Evolutionary conservation across 1,140 invertebrate genomes (phyloP), one percentile per base, ranked within the genome.

Genomic region (Zaprionus taronus): DNA sequence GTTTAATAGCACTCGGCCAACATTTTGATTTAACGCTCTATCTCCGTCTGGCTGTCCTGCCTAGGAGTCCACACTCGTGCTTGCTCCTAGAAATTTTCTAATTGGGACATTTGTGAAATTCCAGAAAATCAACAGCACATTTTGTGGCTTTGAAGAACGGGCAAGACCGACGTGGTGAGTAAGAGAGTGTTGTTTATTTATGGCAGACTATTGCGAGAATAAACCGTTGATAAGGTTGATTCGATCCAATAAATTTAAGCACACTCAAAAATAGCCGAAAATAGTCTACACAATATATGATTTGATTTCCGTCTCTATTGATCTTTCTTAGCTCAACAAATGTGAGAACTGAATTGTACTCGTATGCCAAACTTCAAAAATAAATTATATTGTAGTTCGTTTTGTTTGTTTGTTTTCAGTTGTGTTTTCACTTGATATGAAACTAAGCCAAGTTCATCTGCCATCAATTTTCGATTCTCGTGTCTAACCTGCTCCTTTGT

Each of bases 21-120:
- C 74, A 65, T 72, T 77, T 72, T 77, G 62, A 77, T 77, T 77
- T 77, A 72, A 63, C 69, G 38, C 63, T 53, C 47, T 62, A 28
- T 63, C 11, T 31, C 38, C 41, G 17, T 34, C 31, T 47, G 44
- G 47, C 26, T 60, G 20, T 17, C 12, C 72, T 55, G 14, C 41
- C 47, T 20, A n/a, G 22, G 41, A 41, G 38, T 6, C 47, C 38
- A 17, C 26, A 47, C 61, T 41, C 58, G 4, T 36, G 36, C 51
- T 61, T 57, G 57, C 20, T 34, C 26, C 38, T 24, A 47, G 14
- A 47, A 72, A 67, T 67, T 57, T 72, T 72, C 28, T 77, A 77
- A 77, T 77, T 77, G 73, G 60, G 38, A 65, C 55, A 65, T 60
- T 76, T 76, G 53, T 36, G 26, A 28, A 61, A 70, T 74, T 47